phyloP scores from a whole-genome alignment of 2,113 vertebrate species.

The Blennius ocellaris region DNA sequence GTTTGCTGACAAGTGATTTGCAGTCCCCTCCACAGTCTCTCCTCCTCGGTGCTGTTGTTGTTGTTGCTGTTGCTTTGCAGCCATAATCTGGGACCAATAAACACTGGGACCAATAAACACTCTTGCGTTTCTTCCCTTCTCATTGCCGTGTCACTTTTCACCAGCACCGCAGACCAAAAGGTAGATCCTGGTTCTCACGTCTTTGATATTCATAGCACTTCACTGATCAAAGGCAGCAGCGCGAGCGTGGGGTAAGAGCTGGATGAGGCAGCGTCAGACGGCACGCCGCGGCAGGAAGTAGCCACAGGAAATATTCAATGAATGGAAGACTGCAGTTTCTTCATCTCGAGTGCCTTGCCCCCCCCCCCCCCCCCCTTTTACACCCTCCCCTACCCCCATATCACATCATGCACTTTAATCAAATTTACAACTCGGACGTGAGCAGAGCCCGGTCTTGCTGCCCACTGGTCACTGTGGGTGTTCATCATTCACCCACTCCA shows the following conservation, averaged over 20 bases:
- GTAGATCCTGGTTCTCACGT: constrained; percentile 1
- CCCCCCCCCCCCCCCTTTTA: too few species aligned
- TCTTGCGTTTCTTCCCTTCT: constrained; percentile 20
- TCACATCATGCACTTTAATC: constrained; percentile 25
- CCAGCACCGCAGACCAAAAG: not conserved
- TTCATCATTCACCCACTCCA: constrained; percentile 32
- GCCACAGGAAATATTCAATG: constrained; percentile 24
- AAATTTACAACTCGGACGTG: constrained; percentile 37
- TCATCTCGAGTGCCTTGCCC: not conserved
- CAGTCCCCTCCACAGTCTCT: constrained; percentile 5
- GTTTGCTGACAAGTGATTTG: constrained; percentile 7
- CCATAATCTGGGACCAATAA: constrained; percentile 14
- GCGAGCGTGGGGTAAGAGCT: constrained; percentile 29
- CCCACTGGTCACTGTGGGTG: constrained; percentile 27
- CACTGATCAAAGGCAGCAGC: constrained; percentile 8
- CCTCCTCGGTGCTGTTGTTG: constrained; percentile 13
- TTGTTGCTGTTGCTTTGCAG: not conserved
- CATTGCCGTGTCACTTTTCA: constrained; percentile 13
- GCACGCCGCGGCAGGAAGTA: constrained; percentile 17
- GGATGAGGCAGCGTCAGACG: constrained; percentile 17
- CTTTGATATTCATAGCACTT: constrained; percentile 24
- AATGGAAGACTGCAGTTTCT: constrained; percentile 9
- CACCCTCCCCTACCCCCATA: too few species aligned
- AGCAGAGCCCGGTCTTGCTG: constrained; percentile 36
- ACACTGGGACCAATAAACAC: constrained; percentile 17